Percentiles rank a stretch among this genome's conserved stretches.
These are phyloP conservation scores for Coronaproctus castanopsis DNA, from an alignment of 2,888 invertebrate species.

Conservation along the genomic window DNA sequence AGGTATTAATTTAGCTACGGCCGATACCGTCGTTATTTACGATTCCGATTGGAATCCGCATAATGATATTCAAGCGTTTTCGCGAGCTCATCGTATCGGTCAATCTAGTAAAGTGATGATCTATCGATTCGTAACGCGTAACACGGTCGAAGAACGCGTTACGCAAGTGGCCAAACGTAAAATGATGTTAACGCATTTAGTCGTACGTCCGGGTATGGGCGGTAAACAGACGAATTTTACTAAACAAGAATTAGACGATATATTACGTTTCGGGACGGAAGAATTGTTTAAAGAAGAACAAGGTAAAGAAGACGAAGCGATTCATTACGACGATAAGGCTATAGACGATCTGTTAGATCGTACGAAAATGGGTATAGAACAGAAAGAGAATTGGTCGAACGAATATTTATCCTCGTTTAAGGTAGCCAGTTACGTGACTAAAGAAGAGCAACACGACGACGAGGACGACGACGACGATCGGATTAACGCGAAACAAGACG, in stretches of 20 bases:
- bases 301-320: slow-evolving; percentile 71
- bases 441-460: slow-evolving; percentile 82
- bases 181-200: slow-evolving; percentile 98
- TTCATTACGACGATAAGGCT: slow-evolving; percentile 91
- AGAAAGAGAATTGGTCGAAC: slow-evolving; percentile 95
- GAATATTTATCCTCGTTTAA: slow-evolving; percentile 98
- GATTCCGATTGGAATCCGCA: slow-evolving; percentile 99
- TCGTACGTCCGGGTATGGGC: slow-evolving; percentile 89
- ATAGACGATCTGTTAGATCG: slow-evolving; percentile 82
- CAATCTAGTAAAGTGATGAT: slow-evolving; percentile 98
- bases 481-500: slow-evolving; percentile 88
- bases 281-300: slow-evolving; percentile 96
- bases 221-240: slow-evolving; percentile 90
- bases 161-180: slow-evolving; percentile 98
- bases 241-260: slow-evolving; percentile 97
- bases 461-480: slow-evolving; percentile 73
- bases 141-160: slow-evolving; percentile 95
- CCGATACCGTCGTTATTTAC: slow-evolving; percentile 97
- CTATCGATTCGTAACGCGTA: slow-evolving; percentile 95
- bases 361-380: slow-evolving; percentile 85
- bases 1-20: slow-evolving; percentile 96
- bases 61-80: slow-evolving; percentile 97
- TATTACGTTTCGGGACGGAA: slow-evolving; percentile 93
- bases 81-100: slow-evolving; percentile 95
- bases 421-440: slow-evolving; percentile 87